These are phyloP conservation scores for Calcarius ornatus DNA, from an alignment of 2,113 vertebrate genomes.

Conservation along the genomic window DNA sequence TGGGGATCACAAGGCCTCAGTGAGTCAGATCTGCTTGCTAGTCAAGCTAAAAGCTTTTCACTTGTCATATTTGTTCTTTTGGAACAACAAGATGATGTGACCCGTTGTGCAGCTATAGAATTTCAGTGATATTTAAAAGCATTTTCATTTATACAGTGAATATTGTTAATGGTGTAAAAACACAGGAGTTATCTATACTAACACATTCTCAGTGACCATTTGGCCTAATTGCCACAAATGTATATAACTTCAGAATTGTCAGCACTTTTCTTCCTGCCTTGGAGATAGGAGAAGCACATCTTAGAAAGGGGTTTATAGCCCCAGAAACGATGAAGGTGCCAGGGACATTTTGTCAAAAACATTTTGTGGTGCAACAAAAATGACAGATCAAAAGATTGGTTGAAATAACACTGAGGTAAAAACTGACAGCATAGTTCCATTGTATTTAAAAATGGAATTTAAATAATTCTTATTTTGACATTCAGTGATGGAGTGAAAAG, in stretches of 20 bases:
- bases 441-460: not conserved
- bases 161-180: not conserved
- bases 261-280: not conserved
- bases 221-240: not conserved
- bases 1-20: not conserved
- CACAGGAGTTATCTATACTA: not conserved
- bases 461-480: not conserved
- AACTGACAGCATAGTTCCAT: not conserved
- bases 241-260: not conserved
- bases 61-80: not conserved
- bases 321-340: not conserved
- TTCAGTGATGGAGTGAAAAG: not conserved
- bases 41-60: not conserved
- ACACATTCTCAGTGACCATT: not conserved
- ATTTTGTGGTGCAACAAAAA: not conserved
- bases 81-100: not conserved
- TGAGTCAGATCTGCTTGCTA: constrained; percentile 9
- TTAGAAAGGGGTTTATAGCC: not conserved
- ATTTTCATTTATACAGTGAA: not conserved
- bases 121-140: not conserved
- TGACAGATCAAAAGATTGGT: not conserved
- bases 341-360: not conserved
- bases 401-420: not conserved
- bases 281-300: not conserved
- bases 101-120: not conserved